Conservation (phyloP, 2,113 vertebrate genomes). For the Crotalus tigris region DNA sequence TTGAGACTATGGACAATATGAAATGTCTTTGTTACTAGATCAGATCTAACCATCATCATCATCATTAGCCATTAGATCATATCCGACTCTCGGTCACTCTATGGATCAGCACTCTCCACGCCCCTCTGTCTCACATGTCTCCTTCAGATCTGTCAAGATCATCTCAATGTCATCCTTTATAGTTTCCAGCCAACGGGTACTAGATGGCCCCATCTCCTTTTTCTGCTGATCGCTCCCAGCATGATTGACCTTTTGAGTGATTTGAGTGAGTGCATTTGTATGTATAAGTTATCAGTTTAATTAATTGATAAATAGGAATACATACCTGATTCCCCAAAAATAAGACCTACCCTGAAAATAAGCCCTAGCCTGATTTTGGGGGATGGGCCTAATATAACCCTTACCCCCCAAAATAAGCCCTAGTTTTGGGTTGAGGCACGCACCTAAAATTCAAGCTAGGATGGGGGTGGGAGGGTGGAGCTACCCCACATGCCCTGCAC, state of each 20-base stretch:
- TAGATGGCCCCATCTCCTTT: too few relatives aligned
- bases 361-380: too few relatives aligned
- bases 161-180: neutral
- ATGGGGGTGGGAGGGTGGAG: too few relatives aligned
- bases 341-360: too few relatives aligned
- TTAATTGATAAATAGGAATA: neutral
- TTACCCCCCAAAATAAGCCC: too few relatives aligned
- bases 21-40: neutral
- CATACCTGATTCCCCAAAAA: neutral
- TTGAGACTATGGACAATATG: neutral
- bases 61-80: neutral
- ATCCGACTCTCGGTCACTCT: neutral
- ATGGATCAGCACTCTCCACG: neutral
- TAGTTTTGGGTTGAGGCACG: too few relatives aligned
- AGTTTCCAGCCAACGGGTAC: too few relatives aligned
- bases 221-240: too few relatives aligned
- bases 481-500: too few relatives aligned
- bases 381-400: too few relatives aligned
- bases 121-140: neutral
- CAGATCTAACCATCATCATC: neutral
- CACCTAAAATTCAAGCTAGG: too few relatives aligned
- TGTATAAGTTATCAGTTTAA: neutral
- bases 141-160: neutral
- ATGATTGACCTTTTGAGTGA: too few relatives aligned
- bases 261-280: neutral